Evolutionary conservation across 1,140 invertebrate species (phyloP).

Genomic region (Helicoverpa zea): DNA sequence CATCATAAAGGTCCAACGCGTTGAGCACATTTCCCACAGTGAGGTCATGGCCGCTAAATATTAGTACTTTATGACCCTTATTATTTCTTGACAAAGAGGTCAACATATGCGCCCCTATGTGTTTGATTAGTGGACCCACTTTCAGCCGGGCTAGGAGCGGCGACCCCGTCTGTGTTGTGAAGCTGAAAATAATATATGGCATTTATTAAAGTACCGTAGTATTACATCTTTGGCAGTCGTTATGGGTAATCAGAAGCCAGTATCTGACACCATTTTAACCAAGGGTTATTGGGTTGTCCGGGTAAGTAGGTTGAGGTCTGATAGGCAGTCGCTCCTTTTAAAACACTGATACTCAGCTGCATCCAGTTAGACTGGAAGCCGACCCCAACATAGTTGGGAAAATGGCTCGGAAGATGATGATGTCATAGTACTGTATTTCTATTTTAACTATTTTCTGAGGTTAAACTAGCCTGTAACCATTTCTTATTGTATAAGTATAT

Average conservation of each 20-base stretch:
- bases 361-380: too few species aligned
- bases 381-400: too few species aligned
- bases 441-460: too few species aligned
- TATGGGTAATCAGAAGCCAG: too few species aligned
- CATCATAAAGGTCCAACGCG: conserved; percentile 91
- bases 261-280: too few species aligned
- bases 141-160: conserved; percentile 86
- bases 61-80: conserved; percentile 88
- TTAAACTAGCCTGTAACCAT: too few species aligned
- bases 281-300: too few species aligned
- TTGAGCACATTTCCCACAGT: conserved; percentile 93
- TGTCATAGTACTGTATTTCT: too few species aligned
- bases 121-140: conserved; percentile 89
- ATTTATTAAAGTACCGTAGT: background rate
- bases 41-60: conserved; percentile 95
- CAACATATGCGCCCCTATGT: conserved; percentile 88
- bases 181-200: conserved; percentile 72
- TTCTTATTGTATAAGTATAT: too few species aligned
- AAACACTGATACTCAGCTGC: too few species aligned
- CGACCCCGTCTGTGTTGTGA: conserved; percentile 85
- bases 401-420: background rate
- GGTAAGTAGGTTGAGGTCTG: too few species aligned
- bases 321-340: too few species aligned
- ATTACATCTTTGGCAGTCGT: background rate
- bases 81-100: conserved; percentile 73